phyloP scores from a whole-genome alignment of 2,113 vertebrate genomes.

The Apaloderma vittatum region DNA sequence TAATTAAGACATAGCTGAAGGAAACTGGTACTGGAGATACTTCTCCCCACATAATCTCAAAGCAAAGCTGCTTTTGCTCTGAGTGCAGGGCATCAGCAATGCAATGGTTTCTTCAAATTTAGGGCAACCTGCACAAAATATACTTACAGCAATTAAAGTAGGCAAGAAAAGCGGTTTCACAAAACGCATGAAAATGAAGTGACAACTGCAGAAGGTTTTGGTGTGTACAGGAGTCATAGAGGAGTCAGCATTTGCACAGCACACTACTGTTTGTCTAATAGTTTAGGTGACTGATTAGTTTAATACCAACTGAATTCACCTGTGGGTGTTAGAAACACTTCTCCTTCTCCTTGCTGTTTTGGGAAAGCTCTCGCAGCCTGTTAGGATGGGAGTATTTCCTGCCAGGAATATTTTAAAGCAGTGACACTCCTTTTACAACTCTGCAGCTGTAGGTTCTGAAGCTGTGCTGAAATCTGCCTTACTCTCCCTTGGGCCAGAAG shows the following conservation, averaged over 20 bases:
- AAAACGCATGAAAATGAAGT: background rate
- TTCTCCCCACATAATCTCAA: background rate
- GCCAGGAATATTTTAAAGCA: background rate
- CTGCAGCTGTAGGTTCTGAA: background rate
- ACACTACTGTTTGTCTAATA: background rate
- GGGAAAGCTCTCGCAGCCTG: background rate
- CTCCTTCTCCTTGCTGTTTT: background rate
- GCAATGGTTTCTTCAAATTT: background rate
- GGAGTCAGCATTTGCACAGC: slow-evolving; percentile 18
- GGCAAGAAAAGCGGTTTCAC: background rate
- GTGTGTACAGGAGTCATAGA: background rate
- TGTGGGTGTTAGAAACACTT: slow-evolving; percentile 35
- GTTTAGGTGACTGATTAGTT: slow-evolving; percentile 58
- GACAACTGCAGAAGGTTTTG: background rate
- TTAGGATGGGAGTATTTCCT: background rate
- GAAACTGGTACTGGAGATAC: background rate
- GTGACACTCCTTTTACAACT: background rate
- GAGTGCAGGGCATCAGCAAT: background rate
- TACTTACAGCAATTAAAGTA: slow-evolving; percentile 5
- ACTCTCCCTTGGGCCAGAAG: background rate
- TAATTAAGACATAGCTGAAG: background rate
- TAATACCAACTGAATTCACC: slow-evolving; percentile 46
- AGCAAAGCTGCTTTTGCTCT: background rate
- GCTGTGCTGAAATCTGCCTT: background rate
- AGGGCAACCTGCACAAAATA: background rate